Evolutionary conservation across 2,113 vertebrate genomes (phyloP), one percentile per base, ranked within the genome.

Genomic region (Brevimyrus niger): DNA sequence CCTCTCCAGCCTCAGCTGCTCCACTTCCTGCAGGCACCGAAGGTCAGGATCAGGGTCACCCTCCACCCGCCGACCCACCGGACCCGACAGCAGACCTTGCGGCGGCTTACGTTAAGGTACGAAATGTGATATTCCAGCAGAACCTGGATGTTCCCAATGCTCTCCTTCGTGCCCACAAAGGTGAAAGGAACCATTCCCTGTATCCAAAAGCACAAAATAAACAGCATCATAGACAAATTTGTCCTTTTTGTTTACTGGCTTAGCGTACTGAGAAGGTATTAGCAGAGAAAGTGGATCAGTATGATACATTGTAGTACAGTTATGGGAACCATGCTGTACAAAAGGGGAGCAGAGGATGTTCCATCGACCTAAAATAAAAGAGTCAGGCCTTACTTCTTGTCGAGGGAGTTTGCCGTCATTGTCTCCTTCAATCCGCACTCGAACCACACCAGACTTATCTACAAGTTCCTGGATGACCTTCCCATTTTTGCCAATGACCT

Each of bases 111-210:
- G 94, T 99, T 99, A 44, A 99, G 95, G 91, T 99, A 99, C 0
- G 98, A 96, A 21, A 99, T 98, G 95, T 99, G 98, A 92, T 99
- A 99, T 88, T 99, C 98, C 95, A 99, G 91, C 87, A 99, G 95
- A 89, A 99, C 98, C 83, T 98, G 98, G 61, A 99, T 97, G 53
- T 99, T 99, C 89, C 97, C 97, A 73, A 99, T 99, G 91, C 96
- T 99, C 94, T 99, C 98, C 94, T 98, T 99, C 65, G 98, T 99
- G 91, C 98, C 98, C 89, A 99, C 98, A 94, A 99, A 99, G 42
- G 98, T 99, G 92, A 99, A 99, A 0, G 98, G 98, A 94, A 99
- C 98, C 98, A 98, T 99, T 90, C 98, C 98, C 98, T 99, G 94
- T 3, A 94, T 94, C 91, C 90, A 94, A 89, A 93, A 91, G 15